These are phyloP conservation scores for Iguana delicatissima DNA, from an alignment of 2,797 vertebrate genomes.

Conservation along the genomic window DNA sequence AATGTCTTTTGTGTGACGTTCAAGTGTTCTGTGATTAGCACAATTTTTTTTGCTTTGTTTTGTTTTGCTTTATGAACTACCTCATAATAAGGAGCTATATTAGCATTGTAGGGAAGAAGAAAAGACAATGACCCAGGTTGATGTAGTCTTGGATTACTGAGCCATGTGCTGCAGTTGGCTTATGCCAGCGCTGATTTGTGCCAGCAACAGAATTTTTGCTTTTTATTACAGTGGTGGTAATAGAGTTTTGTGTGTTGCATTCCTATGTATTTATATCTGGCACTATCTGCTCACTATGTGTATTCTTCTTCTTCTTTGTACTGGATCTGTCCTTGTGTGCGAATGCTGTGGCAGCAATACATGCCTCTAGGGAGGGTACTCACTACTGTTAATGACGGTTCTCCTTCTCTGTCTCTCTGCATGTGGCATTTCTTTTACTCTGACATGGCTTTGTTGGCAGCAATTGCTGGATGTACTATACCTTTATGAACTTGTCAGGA, in stretches of 20 bases:
- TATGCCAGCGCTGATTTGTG: not conserved
- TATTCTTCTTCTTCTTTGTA: not conserved
- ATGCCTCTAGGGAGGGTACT: conserved; percentile 12
- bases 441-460: conserved; percentile 15
- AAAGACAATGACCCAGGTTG: not conserved
- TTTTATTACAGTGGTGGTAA: not conserved
- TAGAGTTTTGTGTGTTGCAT: not conserved
- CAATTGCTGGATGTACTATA: not conserved
- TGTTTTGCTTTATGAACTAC: not conserved
- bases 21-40: not conserved
- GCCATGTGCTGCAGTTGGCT: not conserved
- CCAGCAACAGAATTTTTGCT: not conserved
- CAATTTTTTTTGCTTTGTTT: not conserved
- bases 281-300: not conserved
- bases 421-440: conserved; percentile 12
- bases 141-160: not conserved
- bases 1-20: not conserved
- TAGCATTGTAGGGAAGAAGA: not conserved
- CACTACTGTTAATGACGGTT: conserved; percentile 3
- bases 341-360: not conserved
- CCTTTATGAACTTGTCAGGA: not conserved
- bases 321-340: not conserved
- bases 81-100: too few species aligned
- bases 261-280: not conserved
- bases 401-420: conserved; percentile 13